Evolutionary conservation across 2,797 vertebrate genomes (phyloP), one percentile per base, ranked within the genome.

Genomic region (Neosilurus mollespiculum): DNA sequence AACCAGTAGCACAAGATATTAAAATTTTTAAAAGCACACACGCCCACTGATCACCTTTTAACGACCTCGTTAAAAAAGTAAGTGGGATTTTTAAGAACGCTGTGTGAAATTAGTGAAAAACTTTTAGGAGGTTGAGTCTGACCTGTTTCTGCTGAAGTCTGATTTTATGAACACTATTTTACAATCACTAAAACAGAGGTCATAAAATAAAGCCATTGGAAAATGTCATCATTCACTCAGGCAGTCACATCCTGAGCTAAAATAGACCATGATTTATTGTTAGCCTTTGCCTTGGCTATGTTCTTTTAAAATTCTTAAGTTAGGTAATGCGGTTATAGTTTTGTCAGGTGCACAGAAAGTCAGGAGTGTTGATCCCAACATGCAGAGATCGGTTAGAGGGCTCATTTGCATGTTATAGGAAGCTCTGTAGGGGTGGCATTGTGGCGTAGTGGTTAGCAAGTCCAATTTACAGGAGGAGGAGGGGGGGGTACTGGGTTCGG

Each of bases 191-290:
- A 75, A 58, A 22, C 15, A 59, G 26, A 12, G 26, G 54, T 37
- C 73, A 59, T 76, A 76, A 76, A 76, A 58, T 37, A 18, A 58
- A 76, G 54, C 30, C 73, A 59, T 76, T 54, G 58, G 73, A 18
- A 59, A 76, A 59, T 75, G 72, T 56, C 72, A 75, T 76, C 73
- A 75, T 56, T 58, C 72, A 58, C 9, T 75, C 54, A 34, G 72
- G 9, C 54, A 37, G 54, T 59, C 20, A 58, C 54, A 59, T 59
- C 73, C 58, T 56, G 51, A 30, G 71, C 24, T 26, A 56, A 73
- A 73, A 54, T 20, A 16, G 24, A 75, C 53, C 16, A 22, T 22
- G 72, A 75, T 75, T 58, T 26, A 58, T 24, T 20, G 24, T 26
- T 30, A 10, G 71, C 71, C 14, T 75, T 34, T 20, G 1, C 16